Percentiles rank a stretch among this genome's conserved stretches.
Conservation (phyloP, 2,797 vertebrate species). For the Poeciliopsis presidionis region DNA sequence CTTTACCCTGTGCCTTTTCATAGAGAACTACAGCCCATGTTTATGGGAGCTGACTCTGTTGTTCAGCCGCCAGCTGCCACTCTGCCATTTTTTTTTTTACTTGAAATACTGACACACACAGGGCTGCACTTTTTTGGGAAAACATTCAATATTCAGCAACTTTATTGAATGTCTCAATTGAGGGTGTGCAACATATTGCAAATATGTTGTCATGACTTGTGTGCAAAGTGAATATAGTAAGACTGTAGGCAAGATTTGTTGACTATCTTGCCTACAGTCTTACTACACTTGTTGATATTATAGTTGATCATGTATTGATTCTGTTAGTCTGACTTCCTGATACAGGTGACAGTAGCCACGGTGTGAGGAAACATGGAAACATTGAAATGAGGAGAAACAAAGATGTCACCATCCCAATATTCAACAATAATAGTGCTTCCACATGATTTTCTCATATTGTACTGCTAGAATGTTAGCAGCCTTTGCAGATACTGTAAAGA, state of each 20-base stretch:
- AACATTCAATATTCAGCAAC: not conserved
- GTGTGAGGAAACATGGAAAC: not conserved
- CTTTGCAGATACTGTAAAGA: not conserved
- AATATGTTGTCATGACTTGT: not conserved
- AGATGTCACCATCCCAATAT: not conserved
- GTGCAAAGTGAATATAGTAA: not conserved
- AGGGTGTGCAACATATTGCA: not conserved
- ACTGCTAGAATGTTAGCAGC: not conserved
- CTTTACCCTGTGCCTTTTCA: not conserved
- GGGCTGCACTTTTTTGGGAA: not conserved
- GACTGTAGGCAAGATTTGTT: not conserved
- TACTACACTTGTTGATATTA: not conserved
- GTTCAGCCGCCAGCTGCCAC: not conserved
- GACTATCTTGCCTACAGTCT: not conserved
- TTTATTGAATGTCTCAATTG: not conserved
- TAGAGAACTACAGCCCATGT: not conserved
- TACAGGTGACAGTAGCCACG: not conserved
- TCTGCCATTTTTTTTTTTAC: not conserved
- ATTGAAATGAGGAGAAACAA: not conserved
- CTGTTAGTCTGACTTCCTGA: not conserved
- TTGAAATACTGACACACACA: not conserved
- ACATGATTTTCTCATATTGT: not conserved
- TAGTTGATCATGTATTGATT: not conserved
- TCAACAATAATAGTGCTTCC: not conserved
- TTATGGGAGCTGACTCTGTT: not conserved